Conservation (phyloP, 2,113 vertebrate species). For the Rynchops niger region DNA sequence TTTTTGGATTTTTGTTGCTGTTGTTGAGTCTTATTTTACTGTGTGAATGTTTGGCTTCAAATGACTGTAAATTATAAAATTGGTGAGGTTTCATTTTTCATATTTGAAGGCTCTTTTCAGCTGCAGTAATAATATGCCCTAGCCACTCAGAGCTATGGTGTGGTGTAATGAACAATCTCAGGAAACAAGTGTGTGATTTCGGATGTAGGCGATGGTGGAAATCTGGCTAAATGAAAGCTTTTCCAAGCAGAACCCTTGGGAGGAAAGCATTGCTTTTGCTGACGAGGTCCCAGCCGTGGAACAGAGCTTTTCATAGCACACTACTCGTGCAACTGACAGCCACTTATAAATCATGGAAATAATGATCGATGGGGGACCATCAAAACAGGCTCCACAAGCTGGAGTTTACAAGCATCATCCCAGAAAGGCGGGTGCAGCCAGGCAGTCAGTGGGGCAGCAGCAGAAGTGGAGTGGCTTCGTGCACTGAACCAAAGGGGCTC, state of each 20-base stretch:
- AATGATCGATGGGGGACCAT: background rate
- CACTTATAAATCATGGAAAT: background rate
- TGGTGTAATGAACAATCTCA: background rate
- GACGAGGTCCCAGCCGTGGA: background rate
- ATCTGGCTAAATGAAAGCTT: background rate
- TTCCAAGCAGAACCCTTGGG: background rate
- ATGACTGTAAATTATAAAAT: background rate
- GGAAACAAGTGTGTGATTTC: background rate
- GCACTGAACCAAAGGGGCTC: background rate
- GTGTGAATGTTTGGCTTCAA: background rate
- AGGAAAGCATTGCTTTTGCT: background rate
- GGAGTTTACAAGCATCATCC: background rate
- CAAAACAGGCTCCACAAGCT: background rate
- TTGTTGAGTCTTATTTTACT: background rate
- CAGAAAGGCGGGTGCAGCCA: background rate
- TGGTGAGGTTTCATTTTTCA: background rate
- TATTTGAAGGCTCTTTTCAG: background rate
- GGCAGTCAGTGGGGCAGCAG: background rate
- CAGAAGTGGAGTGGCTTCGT: fast-evolving
- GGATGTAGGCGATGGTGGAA: background rate
- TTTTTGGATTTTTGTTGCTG: background rate
- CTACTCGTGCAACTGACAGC: background rate
- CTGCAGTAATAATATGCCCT: background rate
- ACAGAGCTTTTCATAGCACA: background rate
- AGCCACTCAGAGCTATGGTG: background rate